Conservation (phyloP, 2,888 invertebrate species). For the Lamproptera curius region DNA sequence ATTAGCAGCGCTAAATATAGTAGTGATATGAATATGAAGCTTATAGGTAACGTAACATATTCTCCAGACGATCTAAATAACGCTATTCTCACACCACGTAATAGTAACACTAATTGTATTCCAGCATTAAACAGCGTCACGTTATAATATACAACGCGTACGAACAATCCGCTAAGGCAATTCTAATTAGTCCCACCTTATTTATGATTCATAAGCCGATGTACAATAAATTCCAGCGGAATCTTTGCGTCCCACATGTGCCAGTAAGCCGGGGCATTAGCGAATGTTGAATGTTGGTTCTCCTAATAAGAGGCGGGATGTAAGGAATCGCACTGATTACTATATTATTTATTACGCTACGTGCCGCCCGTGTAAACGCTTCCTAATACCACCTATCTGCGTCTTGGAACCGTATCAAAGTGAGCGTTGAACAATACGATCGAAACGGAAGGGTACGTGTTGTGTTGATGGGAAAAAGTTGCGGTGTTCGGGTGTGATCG, state of each 20-base stretch:
- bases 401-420: slow-evolving; percentile 56
- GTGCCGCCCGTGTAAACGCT: slow-evolving; percentile 76
- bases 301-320: slow-evolving; percentile 75
- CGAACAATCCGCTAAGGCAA: slow-evolving; percentile 39
- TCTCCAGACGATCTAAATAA: too few relatives aligned
- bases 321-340: slow-evolving; percentile 78
- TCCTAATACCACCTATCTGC: slow-evolving; percentile 67
- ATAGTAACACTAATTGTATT: neutral
- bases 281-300: slow-evolving; percentile 76
- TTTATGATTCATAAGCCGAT: slow-evolving; percentile 78
- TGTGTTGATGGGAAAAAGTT: slow-evolving; percentile 46
- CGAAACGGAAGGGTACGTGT: slow-evolving; percentile 5
- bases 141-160: slow-evolving; percentile 15
- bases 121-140: neutral
- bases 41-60: too few relatives aligned
- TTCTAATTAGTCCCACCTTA: slow-evolving; percentile 73
- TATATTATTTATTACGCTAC: slow-evolving; percentile 77
- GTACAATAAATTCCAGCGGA: slow-evolving; percentile 72
- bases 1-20: too few relatives aligned
- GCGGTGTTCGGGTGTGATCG: slow-evolving; percentile 41
- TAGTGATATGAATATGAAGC: too few relatives aligned
- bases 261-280: slow-evolving; percentile 70
- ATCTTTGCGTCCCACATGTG: slow-evolving; percentile 77
- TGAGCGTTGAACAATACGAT: slow-evolving; percentile 22
- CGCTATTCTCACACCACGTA: too few relatives aligned